phyloP scores from a whole-genome alignment of 2,888 invertebrate genomes.

The Psylliodes chrysocephalus region DNA sequence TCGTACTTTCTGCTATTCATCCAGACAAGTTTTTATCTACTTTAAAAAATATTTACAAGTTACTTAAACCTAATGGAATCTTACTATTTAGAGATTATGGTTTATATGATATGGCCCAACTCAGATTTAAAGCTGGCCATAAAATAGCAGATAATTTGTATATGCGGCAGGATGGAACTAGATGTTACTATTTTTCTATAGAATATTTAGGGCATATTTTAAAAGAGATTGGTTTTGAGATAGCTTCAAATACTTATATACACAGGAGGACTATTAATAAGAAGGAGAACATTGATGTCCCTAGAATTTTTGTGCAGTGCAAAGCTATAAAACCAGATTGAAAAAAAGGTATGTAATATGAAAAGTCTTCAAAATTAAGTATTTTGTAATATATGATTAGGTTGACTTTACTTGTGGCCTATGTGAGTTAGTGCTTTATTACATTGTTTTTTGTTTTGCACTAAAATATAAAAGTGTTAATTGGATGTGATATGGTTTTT shows the following conservation, averaged over 20 bases:
- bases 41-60: slow-evolving; percentile 71
- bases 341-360: slow-evolving; percentile 1
- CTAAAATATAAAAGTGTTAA: no score
- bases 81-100: slow-evolving; percentile 94
- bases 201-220: slow-evolving; percentile 78
- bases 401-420: no score
- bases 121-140: slow-evolving; percentile 91
- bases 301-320: slow-evolving; percentile 92
- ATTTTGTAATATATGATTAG: no score
- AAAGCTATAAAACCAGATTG: slow-evolving; percentile 69
- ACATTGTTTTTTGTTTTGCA: no score
- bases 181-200: slow-evolving; percentile 83
- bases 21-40: slow-evolving; percentile 81
- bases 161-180: slow-evolving; percentile 95
- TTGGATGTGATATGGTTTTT: no score
- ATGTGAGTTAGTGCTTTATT: no score
- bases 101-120: slow-evolving; percentile 93
- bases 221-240: slow-evolving; percentile 75
- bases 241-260: slow-evolving; percentile 79
- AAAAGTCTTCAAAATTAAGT: slow-evolving; percentile 8
- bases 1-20: slow-evolving; percentile 94
- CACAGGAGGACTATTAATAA: slow-evolving; percentile 90
- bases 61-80: slow-evolving; percentile 80
- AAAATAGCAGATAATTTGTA: slow-evolving; percentile 94
- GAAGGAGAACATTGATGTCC: slow-evolving; percentile 91